A percentile compares a stretch with the other conserved stretches of the same genome.
Conservation (phyloP, 2,797 vertebrate genomes). For the Acipenser oxyrinchus region DNA sequence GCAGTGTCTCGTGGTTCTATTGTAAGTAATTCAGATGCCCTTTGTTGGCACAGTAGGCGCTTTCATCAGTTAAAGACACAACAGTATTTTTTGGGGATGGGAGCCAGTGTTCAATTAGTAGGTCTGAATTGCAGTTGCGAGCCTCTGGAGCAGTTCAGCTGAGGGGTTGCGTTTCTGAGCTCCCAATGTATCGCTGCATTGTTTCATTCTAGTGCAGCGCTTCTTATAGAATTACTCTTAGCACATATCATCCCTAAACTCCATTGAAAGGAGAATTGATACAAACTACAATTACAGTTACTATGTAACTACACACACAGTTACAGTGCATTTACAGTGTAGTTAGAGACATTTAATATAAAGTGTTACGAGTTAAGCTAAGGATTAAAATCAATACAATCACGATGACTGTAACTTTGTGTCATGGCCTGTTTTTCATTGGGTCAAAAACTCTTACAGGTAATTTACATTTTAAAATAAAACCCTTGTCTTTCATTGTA, state of each 20-base stretch:
- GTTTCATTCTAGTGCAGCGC: conserved; percentile 12
- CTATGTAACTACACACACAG: too few relatives aligned
- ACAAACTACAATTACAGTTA: neutral
- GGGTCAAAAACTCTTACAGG: too few relatives aligned
- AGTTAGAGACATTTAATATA: too few relatives aligned
- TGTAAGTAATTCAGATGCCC: neutral
- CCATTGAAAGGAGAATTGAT: too few relatives aligned
- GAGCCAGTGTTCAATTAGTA: conserved; percentile 20
- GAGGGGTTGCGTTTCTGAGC: conserved; percentile 3
- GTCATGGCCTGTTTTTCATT: too few relatives aligned
- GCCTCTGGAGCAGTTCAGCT: conserved; percentile 16
- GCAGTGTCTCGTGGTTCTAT: neutral
- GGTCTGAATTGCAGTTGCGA: neutral
- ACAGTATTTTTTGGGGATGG: conserved; percentile 8
- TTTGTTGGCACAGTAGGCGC: conserved; percentile 10
- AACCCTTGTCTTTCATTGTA: too few relatives aligned
- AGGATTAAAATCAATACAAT: too few relatives aligned
- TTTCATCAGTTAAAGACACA: conserved; percentile 13
- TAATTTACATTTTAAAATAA: too few relatives aligned
- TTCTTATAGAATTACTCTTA: conserved; percentile 17
- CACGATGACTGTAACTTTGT: neutral
- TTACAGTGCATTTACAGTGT: too few relatives aligned
- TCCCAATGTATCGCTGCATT: conserved; percentile 14
- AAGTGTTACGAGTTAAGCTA: too few relatives aligned
- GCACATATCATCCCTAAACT: neutral